Evolutionary conservation across 92 coral and sea anemone genomes (phyloP), one percentile per base, ranked within the genome.

Genomic region (Chrysogorgia sp.): DNA sequence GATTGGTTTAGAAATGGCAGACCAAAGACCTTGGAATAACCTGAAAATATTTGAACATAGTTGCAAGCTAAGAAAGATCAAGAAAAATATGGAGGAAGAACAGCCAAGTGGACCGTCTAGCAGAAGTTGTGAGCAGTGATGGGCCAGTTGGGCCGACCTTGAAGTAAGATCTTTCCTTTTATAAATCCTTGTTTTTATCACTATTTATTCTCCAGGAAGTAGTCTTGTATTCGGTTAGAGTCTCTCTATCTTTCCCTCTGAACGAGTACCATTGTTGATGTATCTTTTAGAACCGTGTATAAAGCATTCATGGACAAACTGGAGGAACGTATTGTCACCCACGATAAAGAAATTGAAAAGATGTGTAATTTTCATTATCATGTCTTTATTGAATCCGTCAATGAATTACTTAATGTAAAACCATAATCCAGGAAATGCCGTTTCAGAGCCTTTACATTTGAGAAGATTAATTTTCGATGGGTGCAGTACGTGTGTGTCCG

Each of bases 321-420:
- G 72, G 97, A 96, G 59, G 97, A 92, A 47, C 85, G 97, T 17
- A 96, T 96, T 28, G 83, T 81, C 25, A 84, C 81, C 26, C 99
- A 96, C 48, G 99, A 96, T 74, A 96, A 92, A 74, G 99, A 96
- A 60, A 96, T 96, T 68, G 99, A 96, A 74, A 91, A 93, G 75
- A 96, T 96, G 99, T 96, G 99, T 48, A 96, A 96, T 80, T 96
- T 92, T 65, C 99, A 96, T 64, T 96, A 96, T 57, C 99, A 96
- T 74, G 99, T 97, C 32, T 96, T 96, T 76, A 96, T 96, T 63
- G 99, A 96, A 56, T 96, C 99, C 63, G 99, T 96, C 65, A 96
- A 96, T 75, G 99, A 96, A 84, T 81, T 96, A n/a, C 90, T 96
- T 12, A 96, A 96, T 75, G 99, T 96, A 19, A 91, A 96, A 41